phyloP scores from a whole-genome alignment of 2,113 vertebrate species.

The Brachyhypopomus occidentalis region DNA sequence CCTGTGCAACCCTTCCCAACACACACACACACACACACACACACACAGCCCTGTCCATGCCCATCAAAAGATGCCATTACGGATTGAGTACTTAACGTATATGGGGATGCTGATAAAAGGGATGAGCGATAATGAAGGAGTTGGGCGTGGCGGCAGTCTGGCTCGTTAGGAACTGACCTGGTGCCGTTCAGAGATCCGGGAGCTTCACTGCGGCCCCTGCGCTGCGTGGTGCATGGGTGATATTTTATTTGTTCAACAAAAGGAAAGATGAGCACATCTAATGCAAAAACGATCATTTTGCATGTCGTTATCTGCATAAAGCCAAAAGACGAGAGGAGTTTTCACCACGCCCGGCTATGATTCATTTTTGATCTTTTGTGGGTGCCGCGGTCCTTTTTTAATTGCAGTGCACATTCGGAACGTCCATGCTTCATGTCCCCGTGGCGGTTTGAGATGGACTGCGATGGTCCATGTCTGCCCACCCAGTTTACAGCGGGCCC shows the following conservation, averaged over 20 bases:
- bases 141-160: constrained; percentile 19
- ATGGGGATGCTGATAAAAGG: constrained; percentile 70
- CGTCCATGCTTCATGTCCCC: constrained; percentile 21
- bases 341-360: constrained; percentile 4
- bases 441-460: constrained; percentile 24
- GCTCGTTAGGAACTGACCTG: constrained; percentile 14
- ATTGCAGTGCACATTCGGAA: constrained; percentile 19
- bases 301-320: neutral
- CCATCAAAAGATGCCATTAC: constrained; percentile 82
- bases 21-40: neutral
- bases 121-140: constrained; percentile 55
- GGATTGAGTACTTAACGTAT: constrained; percentile 78
- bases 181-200: constrained; percentile 1
- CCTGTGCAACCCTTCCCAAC: no score
- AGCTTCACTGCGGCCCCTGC: neutral
- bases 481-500: constrained; percentile 33
- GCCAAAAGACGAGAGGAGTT: neutral
- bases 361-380: constrained; percentile 15
- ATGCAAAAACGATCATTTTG: constrained; percentile 7
- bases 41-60: constrained; percentile 68
- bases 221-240: neutral
- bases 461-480: constrained; percentile 32
- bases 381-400: constrained; percentile 10
- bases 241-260: neutral
- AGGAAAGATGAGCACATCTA: neutral